These are phyloP conservation scores for Xestoiulus laeticollis DNA, from an alignment of 2,888 invertebrate species.

Conservation along the genomic window DNA sequence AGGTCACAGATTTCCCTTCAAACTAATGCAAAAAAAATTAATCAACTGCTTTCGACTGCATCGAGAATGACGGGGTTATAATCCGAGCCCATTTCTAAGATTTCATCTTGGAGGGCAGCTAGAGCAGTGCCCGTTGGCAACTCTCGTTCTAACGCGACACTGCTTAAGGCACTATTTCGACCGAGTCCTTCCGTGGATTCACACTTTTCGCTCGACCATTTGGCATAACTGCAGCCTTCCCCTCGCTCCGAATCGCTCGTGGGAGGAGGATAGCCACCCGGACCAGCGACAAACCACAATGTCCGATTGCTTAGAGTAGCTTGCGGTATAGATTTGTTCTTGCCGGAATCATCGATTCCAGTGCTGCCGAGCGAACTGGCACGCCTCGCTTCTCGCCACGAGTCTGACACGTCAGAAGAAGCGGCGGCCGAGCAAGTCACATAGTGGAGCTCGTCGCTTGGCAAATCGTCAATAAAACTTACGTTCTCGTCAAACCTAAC, in stretches of 20 bases:
- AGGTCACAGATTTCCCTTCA: not conserved
- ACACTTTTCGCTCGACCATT: not conserved
- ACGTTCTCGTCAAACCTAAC: slow-evolving; percentile 74
- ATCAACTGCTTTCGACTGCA: not conserved
- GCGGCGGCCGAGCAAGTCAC: slow-evolving; percentile 8
- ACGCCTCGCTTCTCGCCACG: not conserved
- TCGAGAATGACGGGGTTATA: not conserved
- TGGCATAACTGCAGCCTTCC: slow-evolving; percentile 20
- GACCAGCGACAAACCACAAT: slow-evolving; percentile 31
- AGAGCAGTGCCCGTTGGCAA: slow-evolving; percentile 8
- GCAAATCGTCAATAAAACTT: slow-evolving; percentile 66
- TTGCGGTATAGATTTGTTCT: not conserved
- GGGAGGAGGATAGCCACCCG: not conserved
- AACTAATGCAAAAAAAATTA: not conserved
- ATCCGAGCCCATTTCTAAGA: slow-evolving; percentile 7
- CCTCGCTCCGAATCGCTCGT: not conserved
- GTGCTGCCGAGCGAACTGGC: not conserved
- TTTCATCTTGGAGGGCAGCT: slow-evolving; percentile 15
- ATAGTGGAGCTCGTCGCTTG: slow-evolving; percentile 49
- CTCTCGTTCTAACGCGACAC: not conserved
- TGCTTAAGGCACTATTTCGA: slow-evolving; percentile 39
- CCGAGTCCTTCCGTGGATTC: not conserved
- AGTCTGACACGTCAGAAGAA: not conserved
- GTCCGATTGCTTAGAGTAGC: not conserved
- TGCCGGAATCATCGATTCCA: slow-evolving; percentile 6